A percentile compares a stretch with the other conserved stretches of the same genome.
Evolutionary conservation across 2,797 vertebrate genomes (phyloP).

Genomic region (Thaleichthys pacificus): DNA sequence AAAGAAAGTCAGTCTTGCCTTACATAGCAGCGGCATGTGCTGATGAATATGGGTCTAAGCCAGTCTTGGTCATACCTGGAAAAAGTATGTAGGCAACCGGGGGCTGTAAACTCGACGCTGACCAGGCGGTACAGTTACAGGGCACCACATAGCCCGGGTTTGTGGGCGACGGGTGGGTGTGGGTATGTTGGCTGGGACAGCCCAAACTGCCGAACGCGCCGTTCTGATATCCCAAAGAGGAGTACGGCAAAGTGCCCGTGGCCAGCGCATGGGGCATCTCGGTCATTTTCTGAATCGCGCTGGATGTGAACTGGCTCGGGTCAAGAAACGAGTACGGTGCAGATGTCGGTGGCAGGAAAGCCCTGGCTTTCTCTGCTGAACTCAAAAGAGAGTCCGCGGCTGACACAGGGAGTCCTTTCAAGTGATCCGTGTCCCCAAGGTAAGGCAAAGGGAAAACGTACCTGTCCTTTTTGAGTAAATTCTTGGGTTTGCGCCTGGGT

Average conservation of each 20-base stretch:
- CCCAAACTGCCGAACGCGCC: conserved; percentile 94
- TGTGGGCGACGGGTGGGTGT: conserved; percentile 98
- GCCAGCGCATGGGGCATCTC: conserved; percentile 96
- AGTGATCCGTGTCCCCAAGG: conserved; percentile 94
- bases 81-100: conserved; percentile 99
- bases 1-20: conserved; percentile 67
- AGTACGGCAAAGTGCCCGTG: conserved; percentile 92
- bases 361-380: conserved; percentile 90
- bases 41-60: conserved; percentile 96
- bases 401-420: conserved; percentile 92
- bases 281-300: conserved; percentile 97
- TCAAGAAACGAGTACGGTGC: conserved; percentile 96
- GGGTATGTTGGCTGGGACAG: conserved; percentile 96
- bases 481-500: conserved; percentile 89
- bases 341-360: conserved; percentile 92
- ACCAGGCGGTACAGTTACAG: conserved; percentile 99
- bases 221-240: conserved; percentile 97
- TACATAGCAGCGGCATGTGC: conserved; percentile 97
- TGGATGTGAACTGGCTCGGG: conserved; percentile 95
- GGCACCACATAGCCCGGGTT: conserved; percentile 98
- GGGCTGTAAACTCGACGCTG: conserved; percentile 96
- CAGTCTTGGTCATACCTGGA: conserved; percentile 98
- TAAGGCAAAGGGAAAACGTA: conserved; percentile 99
- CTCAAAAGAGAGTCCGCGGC: conserved; percentile 90
- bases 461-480: conserved; percentile 93